These are phyloP conservation scores for Apodemia mormo DNA, from an alignment of 2,888 invertebrate genomes.

Conservation along the genomic window DNA sequence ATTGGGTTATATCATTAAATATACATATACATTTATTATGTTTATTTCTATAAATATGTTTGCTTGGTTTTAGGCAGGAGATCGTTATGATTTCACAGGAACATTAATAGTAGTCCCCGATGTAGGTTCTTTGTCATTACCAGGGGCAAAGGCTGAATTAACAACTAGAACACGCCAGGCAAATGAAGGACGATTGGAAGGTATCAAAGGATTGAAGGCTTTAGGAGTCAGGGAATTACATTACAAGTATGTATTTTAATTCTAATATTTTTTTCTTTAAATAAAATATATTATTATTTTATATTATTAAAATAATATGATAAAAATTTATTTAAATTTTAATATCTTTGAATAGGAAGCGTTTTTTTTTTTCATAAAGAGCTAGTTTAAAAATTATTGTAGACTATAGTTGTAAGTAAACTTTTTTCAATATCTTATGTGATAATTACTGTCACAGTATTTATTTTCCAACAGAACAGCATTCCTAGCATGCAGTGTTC, in stretches of 20 bases:
- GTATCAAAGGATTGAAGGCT: conserved; percentile 92
- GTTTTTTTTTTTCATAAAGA: too few species aligned
- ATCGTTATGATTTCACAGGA: conserved; percentile 95
- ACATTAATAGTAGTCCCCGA: conserved; percentile 99
- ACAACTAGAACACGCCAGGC: conserved; percentile 87
- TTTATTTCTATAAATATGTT: too few species aligned
- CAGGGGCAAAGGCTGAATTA: conserved; percentile 93
- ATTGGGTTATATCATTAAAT: too few species aligned
- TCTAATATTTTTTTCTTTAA: neutral
- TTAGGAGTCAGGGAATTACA: conserved; percentile 75
- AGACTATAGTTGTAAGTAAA: too few species aligned
- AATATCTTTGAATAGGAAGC: too few species aligned
- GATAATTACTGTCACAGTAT: neutral
- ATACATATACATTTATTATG: too few species aligned
- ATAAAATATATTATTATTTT: too few species aligned
- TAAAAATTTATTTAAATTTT: too few species aligned
- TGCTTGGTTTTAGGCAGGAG: conserved; percentile 79
- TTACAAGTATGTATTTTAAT: conserved; percentile 63
- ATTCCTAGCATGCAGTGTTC: conserved; percentile 96
- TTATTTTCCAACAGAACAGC: conserved; percentile 87
- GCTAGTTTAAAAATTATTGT: too few species aligned
- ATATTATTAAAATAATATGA: too few species aligned
- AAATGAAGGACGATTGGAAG: conserved; percentile 89
- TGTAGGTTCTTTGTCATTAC: conserved; percentile 91
- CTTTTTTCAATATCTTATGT: too few species aligned